Percentiles rank a stretch among this genome's conserved stretches.
Conservation (phyloP, 1,140 invertebrate species). For the Drosophila quadrilineata region DNA sequence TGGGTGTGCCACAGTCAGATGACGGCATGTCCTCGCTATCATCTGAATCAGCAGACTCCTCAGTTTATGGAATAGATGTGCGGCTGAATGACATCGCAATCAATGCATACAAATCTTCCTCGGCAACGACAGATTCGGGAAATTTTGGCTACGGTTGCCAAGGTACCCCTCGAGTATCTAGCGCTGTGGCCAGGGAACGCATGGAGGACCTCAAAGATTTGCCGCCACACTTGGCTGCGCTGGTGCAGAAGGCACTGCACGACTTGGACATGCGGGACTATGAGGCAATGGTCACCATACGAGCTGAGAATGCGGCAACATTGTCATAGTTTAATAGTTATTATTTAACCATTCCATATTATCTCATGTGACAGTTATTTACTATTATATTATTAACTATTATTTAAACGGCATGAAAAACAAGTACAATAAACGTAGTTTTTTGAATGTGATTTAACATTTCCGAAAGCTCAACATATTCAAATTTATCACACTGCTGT, state of each 20-base stretch:
- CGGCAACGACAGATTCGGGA: constrained; percentile 68
- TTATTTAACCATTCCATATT: constrained; percentile 10
- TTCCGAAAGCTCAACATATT: not conserved
- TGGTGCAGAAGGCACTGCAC: constrained; percentile 73
- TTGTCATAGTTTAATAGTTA: constrained; percentile 35
- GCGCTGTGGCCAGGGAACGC: constrained; percentile 62
- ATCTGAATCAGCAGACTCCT: constrained; percentile 69
- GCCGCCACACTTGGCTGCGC: constrained; percentile 67
- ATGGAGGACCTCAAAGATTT: constrained; percentile 74
- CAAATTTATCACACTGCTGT: constrained; percentile 1
- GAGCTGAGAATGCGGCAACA: constrained; percentile 46
- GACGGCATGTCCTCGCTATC: constrained; percentile 76
- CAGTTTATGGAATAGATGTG: constrained; percentile 65
- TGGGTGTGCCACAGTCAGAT: constrained; percentile 47
- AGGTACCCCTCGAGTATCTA: constrained; percentile 55
- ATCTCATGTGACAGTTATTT: constrained; percentile 13
- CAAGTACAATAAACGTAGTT: constrained; percentile 16
- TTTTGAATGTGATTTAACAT: not conserved
- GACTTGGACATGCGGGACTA: constrained; percentile 74
- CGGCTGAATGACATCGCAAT: constrained; percentile 35
- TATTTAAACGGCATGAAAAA: constrained; percentile 6
- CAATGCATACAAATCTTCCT: constrained; percentile 59
- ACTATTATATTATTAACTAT: constrained; percentile 18
- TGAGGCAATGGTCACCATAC: constrained; percentile 65
- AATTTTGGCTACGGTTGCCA: constrained; percentile 46